Evolutionary conservation across 2,113 vertebrate genomes (phyloP), one percentile per base, ranked within the genome.

Genomic region (Monopterus albus): DNA sequence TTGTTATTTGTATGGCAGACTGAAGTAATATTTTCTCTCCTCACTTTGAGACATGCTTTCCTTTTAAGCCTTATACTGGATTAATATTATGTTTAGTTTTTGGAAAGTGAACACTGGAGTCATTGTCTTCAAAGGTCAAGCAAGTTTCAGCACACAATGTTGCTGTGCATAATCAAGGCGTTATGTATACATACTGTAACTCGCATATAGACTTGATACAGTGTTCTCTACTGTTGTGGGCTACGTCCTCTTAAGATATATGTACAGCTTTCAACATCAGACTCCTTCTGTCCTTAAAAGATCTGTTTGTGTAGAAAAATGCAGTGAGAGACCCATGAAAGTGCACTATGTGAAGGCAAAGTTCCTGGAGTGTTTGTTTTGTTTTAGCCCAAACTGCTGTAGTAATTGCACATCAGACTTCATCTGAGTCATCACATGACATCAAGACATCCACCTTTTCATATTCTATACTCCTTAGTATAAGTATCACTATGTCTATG

Each of bases 211-310:
- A 66, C 64, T 66, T 10, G 17, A 49, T 59, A 17, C 38, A 67
- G 11, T 13, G 17, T 60, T 20, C 29, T 61, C 42, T 47, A 1
- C 28, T 53, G 29, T 42, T 52, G 47, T 57, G 4, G 35, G 45
- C 65, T 66, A 50, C 74, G 60, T 72, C 62, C 29, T n/a, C n/a
- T n/a, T n/a, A n/a, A n/a, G n/a, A n/a, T n/a, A n/a, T n/a, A 81
- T 51, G 52, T 36, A 18, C 57, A 20, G 52, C 17, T 70, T 74
- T 68, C 75, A 61, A 75, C 42, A 56, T 50, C 60, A 65, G 42
- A 56, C 29, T 56, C 26, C 7, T 31, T 64, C 39, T 50, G 47
- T 66, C 36, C 51, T 45, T 38, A 28, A 11, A 75, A 75, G 75
- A 36, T n/a, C 21, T 38, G 20, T 35, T 29, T 62, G 21, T 47